Evolutionary conservation across 1,140 invertebrate species (phyloP).

Genomic region (Triops cancriformis): DNA sequence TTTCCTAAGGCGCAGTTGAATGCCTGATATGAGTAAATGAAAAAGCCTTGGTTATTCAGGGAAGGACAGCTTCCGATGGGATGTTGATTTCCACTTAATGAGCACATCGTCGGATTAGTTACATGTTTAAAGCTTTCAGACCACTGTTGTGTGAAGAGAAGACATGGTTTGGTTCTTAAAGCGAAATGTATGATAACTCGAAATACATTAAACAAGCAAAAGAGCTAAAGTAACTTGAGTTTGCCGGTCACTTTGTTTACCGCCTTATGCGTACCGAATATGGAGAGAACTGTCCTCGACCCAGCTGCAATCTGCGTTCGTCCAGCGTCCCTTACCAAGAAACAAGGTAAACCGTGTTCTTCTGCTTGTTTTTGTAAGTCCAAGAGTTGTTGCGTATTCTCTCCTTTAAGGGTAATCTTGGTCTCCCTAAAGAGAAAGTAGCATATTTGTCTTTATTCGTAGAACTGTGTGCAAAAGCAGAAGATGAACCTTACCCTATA

Average conservation of each 20-base stretch:
- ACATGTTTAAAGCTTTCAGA: no score
- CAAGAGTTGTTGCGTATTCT: slow-evolving; percentile 46
- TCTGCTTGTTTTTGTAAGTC: slow-evolving; percentile 46
- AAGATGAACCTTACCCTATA: slow-evolving; percentile 40
- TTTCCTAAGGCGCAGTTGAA: no score
- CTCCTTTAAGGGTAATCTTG: slow-evolving; percentile 53
- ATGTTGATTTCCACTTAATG: no score
- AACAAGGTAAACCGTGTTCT: slow-evolving; percentile 43
- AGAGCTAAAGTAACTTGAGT: slow-evolving; percentile 40
- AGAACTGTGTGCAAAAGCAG: background rate
- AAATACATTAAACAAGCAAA: background rate
- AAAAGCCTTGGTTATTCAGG: no score
- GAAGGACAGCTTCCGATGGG: no score
- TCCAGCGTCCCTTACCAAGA: slow-evolving; percentile 53
- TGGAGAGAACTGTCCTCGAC: slow-evolving; percentile 43
- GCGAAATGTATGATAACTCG: background rate
- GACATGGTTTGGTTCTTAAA: background rate
- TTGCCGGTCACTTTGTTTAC: slow-evolving; percentile 43
- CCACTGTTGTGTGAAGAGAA: background rate
- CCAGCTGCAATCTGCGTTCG: slow-evolving; percentile 50
- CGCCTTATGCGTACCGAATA: slow-evolving; percentile 43
- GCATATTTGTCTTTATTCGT: slow-evolving; percentile 28
- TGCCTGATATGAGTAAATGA: no score
- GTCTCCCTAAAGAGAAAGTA: slow-evolving; percentile 44
- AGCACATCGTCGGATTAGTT: no score